Base-by-base conservation (phyloP, 2,888 invertebrate species). In the Pammene fasciana region DNA sequence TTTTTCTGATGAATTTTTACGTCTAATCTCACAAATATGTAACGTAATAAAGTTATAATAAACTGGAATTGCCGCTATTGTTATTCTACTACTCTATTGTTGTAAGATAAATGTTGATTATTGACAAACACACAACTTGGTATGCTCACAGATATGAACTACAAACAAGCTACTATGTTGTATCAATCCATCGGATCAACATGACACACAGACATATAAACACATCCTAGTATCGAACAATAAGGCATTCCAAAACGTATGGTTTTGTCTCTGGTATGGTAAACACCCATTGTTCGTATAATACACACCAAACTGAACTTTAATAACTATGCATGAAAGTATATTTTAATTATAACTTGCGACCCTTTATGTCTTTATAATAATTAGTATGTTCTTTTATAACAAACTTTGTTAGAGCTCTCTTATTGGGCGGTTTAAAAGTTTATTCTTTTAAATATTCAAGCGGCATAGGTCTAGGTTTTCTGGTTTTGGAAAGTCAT, bases 231-330 rank as follows among this genome's bases (percentile, higher is more conserved):
- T 48, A 6, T 56, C 75, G 80, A 78, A 89, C 89, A 90, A 90
- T 89, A 83, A 9, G 18, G 76, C 86, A 90, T 90, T 89, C 89
- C 86, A 70, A 66, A 67, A 74, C 82, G 85, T 83, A 82, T 78
- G 76, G 78, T 77, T 82, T 83, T 87, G 87, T 65, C 59, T 65
- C 54, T 48, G 65, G 54, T 86, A 84, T 86, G 80, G 82, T 79
- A 87, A 89, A 88, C 86, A 85, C 68, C 73, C 72, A 74, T 77
- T 73, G 72, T 74, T 61, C 57, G 60, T 71, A 72, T 73, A 77
- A 80, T 76, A 85, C 74, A 75, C 75, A 67, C 57, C 81, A 82
- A 84, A 80, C 82, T 86, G 78, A 82, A 79, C 82, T 75, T 78
- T 79, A 70, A 54, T 0, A 75, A 67, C 76, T 73, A 68, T 38